Base-by-base conservation (phyloP, 2,113 vertebrate genomes). In the Cyanoderma ruficeps region DNA sequence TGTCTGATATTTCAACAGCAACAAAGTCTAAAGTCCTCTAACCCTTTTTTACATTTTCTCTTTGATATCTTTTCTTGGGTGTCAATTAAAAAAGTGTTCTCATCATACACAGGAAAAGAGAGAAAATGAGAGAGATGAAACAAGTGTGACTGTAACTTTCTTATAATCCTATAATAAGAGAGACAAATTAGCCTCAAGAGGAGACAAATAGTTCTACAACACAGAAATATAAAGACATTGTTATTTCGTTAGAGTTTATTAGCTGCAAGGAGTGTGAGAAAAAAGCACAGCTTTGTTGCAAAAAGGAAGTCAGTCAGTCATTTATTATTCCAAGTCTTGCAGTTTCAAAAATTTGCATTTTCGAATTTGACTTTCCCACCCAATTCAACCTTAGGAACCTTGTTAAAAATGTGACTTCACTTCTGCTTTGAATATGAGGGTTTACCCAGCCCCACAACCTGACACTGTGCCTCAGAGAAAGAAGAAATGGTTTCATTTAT, bases 221-320 rank as follows among this genome's bases (percentile, higher is more conserved):
- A 91, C 47, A 81, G 57, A 84, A 83, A 24, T 87, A 44, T 35
- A 72, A 85, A 82, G 35, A 28, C 56, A 49, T 17, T 49, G 27
- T 31, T 87, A 69, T 96, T 95, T 95, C 61, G 71, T 96, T 91
- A 91, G 50, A 50, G 80, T 93, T 96, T 95, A 90, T 96, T 96
- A 96, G 90, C 65, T 94, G 39, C 41, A 88, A 96, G 71, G 89
- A 94, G 61, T 10, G 0, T 94, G 94, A 95, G 90, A 96, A 82
- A 96, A 97, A 96, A 86, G 7, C 31, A 56, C 25, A n/a, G 57
- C 30, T 96, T 83, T 94, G 42, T 67, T 72, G 69, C 87, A 89
- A 90, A 90, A 59, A 95, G 95, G 93, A 94, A 97, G 80, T 84
- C 49, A 97, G 82, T 84, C 49, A 53, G 39, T 93, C 35, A 87